phyloP scores from a whole-genome alignment of 2,888 invertebrate genomes.

The Luperina testacea region DNA sequence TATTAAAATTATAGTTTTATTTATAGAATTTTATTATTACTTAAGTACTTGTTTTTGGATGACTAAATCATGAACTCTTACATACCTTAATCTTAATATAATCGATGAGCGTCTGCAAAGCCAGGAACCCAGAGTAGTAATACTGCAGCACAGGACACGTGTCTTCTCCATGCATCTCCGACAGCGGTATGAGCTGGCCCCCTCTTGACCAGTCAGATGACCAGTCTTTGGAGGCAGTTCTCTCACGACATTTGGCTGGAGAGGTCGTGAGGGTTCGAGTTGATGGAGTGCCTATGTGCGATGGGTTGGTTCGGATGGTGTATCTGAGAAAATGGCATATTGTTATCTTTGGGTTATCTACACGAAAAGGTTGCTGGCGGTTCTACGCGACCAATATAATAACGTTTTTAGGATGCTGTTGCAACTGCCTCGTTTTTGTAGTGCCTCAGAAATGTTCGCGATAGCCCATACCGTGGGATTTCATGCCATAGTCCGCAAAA shows the following conservation, averaged over 20 bases:
- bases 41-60: not conserved
- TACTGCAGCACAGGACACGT: slow-evolving; percentile 94
- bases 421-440: not conserved
- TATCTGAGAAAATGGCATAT: slow-evolving; percentile 85
- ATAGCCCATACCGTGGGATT: not conserved
- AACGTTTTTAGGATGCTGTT: not conserved
- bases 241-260: slow-evolving; percentile 92
- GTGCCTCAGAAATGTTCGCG: not conserved
- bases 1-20: not conserved
- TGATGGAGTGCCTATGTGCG: slow-evolving; percentile 91
- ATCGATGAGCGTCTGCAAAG: slow-evolving; percentile 93
- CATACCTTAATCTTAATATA: slow-evolving; percentile 92
- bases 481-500: not conserved
- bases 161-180: slow-evolving; percentile 92
- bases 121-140: slow-evolving; percentile 93
- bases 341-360: not conserved
- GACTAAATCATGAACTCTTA: not conserved
- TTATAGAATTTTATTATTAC: not conserved
- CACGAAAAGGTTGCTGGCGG: not conserved
- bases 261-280: slow-evolving; percentile 92
- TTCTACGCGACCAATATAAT: too few species aligned
- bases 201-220: slow-evolving; percentile 91
- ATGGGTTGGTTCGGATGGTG: slow-evolving; percentile 93
- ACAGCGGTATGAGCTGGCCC: slow-evolving; percentile 84
- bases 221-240: slow-evolving; percentile 89